These are phyloP conservation scores for Rhegmatorhina hoffmannsi DNA, from an alignment of 2,113 vertebrate genomes.

Conservation along the genomic window DNA sequence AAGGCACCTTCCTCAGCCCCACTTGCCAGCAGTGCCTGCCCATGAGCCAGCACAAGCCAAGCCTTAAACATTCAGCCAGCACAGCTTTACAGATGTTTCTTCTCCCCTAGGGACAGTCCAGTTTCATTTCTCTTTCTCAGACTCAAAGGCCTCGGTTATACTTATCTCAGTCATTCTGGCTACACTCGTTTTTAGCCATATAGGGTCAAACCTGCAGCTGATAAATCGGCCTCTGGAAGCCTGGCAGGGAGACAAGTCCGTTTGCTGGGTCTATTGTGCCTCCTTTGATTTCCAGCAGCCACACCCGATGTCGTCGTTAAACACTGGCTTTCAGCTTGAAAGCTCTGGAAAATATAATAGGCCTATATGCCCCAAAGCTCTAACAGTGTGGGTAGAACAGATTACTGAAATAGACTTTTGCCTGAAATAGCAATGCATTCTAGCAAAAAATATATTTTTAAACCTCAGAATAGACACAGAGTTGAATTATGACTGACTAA, in stretches of 20 bases:
- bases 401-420: slow-evolving; percentile 44
- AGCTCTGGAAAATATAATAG: slow-evolving; percentile 59
- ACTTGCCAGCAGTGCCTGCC: background rate
- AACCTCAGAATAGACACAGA: slow-evolving; percentile 12
- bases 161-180: slow-evolving; percentile 61
- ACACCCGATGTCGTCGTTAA: slow-evolving; percentile 50
- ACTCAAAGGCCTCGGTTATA: slow-evolving; percentile 63
- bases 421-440: slow-evolving; percentile 24
- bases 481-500: background rate
- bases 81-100: slow-evolving; percentile 46
- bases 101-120: slow-evolving; percentile 40
- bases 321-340: slow-evolving; percentile 53
- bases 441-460: slow-evolving; percentile 42
- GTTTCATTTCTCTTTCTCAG: slow-evolving; percentile 49
- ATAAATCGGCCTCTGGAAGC: slow-evolving; percentile 60
- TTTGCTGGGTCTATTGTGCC: slow-evolving; percentile 56
- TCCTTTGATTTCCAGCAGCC: slow-evolving; percentile 65
- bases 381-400: slow-evolving; percentile 24
- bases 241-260: slow-evolving; percentile 60
- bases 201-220: slow-evolving; percentile 64
- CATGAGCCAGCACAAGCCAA: background rate
- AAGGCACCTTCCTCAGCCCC: background rate
- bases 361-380: slow-evolving; percentile 9
- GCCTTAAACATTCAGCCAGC: background rate
- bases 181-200: slow-evolving; percentile 48